Conservation (phyloP, 2,888 invertebrate species). For the Anthoptus insignis region DNA sequence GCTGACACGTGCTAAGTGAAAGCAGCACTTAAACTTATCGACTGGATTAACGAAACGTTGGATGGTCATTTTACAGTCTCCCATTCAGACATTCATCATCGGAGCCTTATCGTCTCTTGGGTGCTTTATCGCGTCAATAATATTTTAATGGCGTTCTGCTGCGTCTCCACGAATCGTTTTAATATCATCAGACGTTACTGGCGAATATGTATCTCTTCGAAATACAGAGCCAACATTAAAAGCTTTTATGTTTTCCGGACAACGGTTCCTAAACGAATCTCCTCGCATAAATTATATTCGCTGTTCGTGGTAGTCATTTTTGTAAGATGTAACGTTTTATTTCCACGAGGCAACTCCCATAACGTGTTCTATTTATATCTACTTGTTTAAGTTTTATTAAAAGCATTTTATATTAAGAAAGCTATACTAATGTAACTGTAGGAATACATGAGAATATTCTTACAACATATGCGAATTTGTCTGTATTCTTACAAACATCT, state of each 20-base stretch:
- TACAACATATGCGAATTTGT: slow-evolving; percentile 13
- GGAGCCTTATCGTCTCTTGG: slow-evolving; percentile 50
- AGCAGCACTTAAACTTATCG: slow-evolving; percentile 63
- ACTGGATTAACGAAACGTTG: slow-evolving; percentile 59
- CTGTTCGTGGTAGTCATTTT: slow-evolving; percentile 1
- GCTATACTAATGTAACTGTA: not conserved
- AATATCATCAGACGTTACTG: slow-evolving; percentile 59
- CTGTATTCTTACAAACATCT: slow-evolving; percentile 6
- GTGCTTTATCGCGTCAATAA: slow-evolving; percentile 51
- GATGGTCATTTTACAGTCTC: slow-evolving; percentile 51
- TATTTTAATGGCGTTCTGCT: slow-evolving; percentile 55
- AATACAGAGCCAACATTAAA: slow-evolving; percentile 63
- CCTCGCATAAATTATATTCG: slow-evolving; percentile 49
- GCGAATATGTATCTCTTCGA: slow-evolving; percentile 44
- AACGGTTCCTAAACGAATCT: slow-evolving; percentile 60
- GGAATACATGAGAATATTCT: not conserved
- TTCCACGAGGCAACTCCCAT: slow-evolving; percentile 2
- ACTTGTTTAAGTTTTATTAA: slow-evolving; percentile 11
- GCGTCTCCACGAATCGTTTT: slow-evolving; percentile 58
- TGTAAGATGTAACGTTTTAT: slow-evolving; percentile 25
- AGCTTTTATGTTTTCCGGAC: slow-evolving; percentile 76
- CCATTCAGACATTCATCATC: slow-evolving; percentile 28
- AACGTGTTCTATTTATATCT: not conserved
- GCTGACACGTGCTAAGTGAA: slow-evolving; percentile 74
- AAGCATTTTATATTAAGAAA: not conserved